phyloP scores from a whole-genome alignment of 2,113 vertebrate genomes.

The Hypanus sabinus region DNA sequence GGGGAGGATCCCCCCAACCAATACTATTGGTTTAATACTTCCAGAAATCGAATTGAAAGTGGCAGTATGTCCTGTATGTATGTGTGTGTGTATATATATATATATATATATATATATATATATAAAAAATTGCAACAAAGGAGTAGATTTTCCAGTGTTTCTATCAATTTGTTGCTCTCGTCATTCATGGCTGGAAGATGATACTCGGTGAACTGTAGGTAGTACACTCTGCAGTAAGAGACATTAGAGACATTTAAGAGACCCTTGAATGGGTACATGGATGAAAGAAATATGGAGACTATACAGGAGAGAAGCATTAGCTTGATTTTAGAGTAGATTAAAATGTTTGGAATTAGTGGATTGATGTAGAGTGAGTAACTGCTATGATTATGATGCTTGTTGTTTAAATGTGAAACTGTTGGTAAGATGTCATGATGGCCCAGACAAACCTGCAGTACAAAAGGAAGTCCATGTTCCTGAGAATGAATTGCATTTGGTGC shows the following conservation, averaged over 20 bases:
- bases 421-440: neutral
- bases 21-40: neutral
- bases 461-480: neutral
- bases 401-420: neutral
- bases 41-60: neutral
- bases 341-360: neutral
- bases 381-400: neutral
- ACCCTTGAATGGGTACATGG: too few species aligned
- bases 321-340: too few species aligned
- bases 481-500: neutral
- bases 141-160: neutral
- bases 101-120: too few species aligned
- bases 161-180: neutral
- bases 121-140: neutral
- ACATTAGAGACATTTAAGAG: too few species aligned
- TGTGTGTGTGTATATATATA: too few species aligned
- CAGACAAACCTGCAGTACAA: neutral
- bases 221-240: neutral
- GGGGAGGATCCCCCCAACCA: too few species aligned
- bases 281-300: too few species aligned
- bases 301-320: too few species aligned
- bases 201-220: neutral
- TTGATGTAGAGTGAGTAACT: neutral
- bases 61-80: neutral
- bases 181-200: neutral